phyloP scores from a whole-genome alignment of 2,888 invertebrate species.

The Zele albiditarsus region DNA sequence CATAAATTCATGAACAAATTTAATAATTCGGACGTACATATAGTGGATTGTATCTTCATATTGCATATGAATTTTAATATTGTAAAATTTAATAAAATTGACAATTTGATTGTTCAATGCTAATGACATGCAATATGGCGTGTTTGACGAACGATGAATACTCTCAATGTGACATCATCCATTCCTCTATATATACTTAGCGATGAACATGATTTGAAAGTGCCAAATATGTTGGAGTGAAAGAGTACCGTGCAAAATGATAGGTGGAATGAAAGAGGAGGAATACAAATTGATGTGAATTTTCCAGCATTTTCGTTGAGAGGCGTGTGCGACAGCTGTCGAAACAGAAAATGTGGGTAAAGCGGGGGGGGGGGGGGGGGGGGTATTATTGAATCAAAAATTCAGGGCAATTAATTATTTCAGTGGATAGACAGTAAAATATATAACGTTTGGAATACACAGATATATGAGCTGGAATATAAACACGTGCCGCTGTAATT shows the following conservation, averaged over 20 bases:
- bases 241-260: not conserved
- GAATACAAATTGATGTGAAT: constrained; percentile 11
- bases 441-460: not conserved
- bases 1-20: not conserved
- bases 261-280: not conserved
- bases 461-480: not conserved
- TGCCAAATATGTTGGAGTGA: too few species aligned
- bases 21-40: not conserved
- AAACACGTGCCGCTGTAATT: not conserved
- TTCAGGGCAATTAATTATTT: constrained; percentile 29
- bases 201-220: too few species aligned
- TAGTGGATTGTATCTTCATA: not conserved
- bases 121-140: not conserved
- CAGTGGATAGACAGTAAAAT: not conserved
- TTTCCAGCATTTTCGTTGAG: constrained; percentile 5
- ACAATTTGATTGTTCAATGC: not conserved
- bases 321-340: constrained; percentile 33
- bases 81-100: not conserved
- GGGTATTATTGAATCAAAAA: constrained; percentile 32
- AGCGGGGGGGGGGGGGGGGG: not conserved
- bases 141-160: constrained; percentile 5
- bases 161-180: not conserved
- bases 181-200: not conserved
- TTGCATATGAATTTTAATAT: constrained; percentile 6
- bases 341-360: not conserved